Conservation (phyloP, 2,888 invertebrate species). For the Yponomeuta malinellus region DNA sequence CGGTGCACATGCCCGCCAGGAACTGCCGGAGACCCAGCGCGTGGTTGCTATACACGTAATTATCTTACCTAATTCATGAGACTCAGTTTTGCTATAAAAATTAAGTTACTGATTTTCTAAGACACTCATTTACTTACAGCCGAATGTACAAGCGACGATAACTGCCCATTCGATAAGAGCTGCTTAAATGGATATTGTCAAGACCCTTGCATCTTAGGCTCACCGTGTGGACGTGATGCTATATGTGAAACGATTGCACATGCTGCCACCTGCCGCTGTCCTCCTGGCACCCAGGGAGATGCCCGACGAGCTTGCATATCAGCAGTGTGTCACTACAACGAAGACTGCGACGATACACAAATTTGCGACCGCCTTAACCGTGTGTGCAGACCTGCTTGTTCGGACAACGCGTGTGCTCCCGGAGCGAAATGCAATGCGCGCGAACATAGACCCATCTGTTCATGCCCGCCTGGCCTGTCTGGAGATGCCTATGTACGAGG, state of each 20-base stretch:
- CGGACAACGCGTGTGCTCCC: constrained; percentile 86
- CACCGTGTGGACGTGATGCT: constrained; percentile 87
- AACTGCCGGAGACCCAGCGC: constrained; percentile 91
- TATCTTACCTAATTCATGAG: constrained; percentile 20
- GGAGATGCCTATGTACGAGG: constrained; percentile 86
- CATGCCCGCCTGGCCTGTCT: constrained; percentile 82
- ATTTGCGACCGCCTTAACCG: constrained; percentile 89
- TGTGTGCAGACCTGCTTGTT: constrained; percentile 88
- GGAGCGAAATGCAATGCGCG: constrained; percentile 85
- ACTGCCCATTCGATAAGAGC: constrained; percentile 90
- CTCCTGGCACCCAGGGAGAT: constrained; percentile 89
- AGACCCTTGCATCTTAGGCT: constrained; percentile 82
- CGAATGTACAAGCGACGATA: constrained; percentile 85
- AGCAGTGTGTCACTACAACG: constrained; percentile 90
- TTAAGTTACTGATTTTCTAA: too few species aligned
- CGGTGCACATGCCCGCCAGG: constrained; percentile 89
- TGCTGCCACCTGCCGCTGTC: constrained; percentile 87
- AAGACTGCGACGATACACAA: constrained; percentile 90
- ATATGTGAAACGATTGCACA: constrained; percentile 85
- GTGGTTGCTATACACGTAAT: constrained; percentile 91
- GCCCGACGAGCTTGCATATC: constrained; percentile 87
- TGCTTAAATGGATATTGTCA: constrained; percentile 88
- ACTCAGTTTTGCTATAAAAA: background rate
- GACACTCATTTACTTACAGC: constrained; percentile 66
- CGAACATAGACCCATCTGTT: constrained; percentile 86